phyloP scores from a whole-genome alignment of 2,888 invertebrate species.

The Invenusta paracnida region DNA sequence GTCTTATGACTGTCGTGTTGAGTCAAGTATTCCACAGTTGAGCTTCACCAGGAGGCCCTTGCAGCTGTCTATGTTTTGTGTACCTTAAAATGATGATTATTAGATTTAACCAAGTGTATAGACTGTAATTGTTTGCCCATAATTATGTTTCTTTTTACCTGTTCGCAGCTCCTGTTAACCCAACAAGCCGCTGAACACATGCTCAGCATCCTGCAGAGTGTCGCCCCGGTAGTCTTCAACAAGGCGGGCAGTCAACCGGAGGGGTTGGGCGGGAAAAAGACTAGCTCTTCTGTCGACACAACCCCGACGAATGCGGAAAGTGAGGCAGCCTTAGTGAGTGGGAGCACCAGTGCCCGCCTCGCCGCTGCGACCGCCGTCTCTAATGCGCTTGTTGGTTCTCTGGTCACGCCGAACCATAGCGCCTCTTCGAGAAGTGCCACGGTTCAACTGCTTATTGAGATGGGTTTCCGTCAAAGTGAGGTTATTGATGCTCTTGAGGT shows the following conservation, averaged over 20 bases:
- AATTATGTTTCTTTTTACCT: too few species aligned
- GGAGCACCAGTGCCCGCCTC: background rate
- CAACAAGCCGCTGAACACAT: constrained; percentile 5
- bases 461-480: background rate
- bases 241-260: too few species aligned
- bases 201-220: constrained; percentile 19
- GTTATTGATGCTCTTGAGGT: constrained; percentile 12
- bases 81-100: too few species aligned
- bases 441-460: background rate
- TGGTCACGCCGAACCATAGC: background rate
- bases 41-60: too few species aligned
- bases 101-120: too few species aligned
- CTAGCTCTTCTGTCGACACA: background rate
- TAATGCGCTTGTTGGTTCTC: background rate
- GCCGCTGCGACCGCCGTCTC: background rate
- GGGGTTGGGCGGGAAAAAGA: too few species aligned
- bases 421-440: background rate
- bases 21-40: too few species aligned
- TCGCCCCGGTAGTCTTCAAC: constrained; percentile 1
- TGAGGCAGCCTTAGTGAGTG: background rate
- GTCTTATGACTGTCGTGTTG: too few species aligned
- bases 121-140: too few species aligned
- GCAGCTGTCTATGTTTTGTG: too few species aligned
- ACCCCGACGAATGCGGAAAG: background rate
- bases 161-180: background rate